A percentile compares a stretch with the other conserved stretches of the same genome.
Conservation (phyloP, 37 sponge, comb jelly and placozoan genomes). For the Aplysina aerophoba region DNA sequence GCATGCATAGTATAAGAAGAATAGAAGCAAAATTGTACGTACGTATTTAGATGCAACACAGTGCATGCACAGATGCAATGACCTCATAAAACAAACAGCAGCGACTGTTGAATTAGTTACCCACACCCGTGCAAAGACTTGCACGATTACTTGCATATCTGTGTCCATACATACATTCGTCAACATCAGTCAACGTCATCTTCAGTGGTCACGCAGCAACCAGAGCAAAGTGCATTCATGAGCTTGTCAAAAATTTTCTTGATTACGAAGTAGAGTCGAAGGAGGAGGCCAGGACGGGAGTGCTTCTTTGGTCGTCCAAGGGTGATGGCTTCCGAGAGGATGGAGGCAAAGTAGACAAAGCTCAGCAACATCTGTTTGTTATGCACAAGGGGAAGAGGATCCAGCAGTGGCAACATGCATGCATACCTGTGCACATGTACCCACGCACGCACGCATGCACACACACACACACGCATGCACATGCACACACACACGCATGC, state of each 20-base stretch:
- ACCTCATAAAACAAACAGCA: too few species aligned
- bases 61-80: too few species aligned
- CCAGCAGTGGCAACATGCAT: neutral
- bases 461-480: neutral
- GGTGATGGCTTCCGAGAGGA: slow-evolving; percentile 58
- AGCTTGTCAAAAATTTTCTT: slow-evolving; percentile 7
- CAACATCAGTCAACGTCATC: too few species aligned
- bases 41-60: too few species aligned
- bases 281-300: neutral
- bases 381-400: neutral
- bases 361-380: slow-evolving; percentile 83
- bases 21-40: too few species aligned
- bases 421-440: neutral
- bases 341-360: slow-evolving; percentile 89
- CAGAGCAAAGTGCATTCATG: neutral
- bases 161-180: too few species aligned
- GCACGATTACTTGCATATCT: too few species aligned
- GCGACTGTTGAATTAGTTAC: too few species aligned
- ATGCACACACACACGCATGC: neutral
- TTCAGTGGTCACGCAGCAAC: neutral
- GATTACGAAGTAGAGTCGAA: neutral
- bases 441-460: neutral
- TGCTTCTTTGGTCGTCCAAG: neutral
- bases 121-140: too few species aligned
- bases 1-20: too few species aligned